These are phyloP conservation scores for Pectinophora gossypiella DNA, from an alignment of 1,140 invertebrate species.

Conservation along the genomic window DNA sequence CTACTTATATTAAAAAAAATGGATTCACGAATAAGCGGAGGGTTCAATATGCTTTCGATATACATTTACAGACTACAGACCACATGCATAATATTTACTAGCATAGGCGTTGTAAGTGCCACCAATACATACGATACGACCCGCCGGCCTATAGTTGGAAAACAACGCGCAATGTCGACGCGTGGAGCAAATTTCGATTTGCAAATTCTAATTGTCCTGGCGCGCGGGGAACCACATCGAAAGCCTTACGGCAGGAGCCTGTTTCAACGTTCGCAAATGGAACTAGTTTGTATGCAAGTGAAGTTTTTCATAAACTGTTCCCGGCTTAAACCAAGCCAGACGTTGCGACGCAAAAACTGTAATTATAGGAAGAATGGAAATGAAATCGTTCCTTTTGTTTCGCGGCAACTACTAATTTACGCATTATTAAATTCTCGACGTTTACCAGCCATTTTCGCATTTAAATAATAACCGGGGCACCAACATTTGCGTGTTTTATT, in stretches of 20 bases:
- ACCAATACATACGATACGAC: no score
- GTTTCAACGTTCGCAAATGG: constrained; percentile 24
- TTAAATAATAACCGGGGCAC: no score
- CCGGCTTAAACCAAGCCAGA: constrained; percentile 17
- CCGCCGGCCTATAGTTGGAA: no score
- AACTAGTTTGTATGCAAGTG: constrained; percentile 32
- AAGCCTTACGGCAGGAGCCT: constrained; percentile 4
- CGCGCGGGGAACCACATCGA: background rate
- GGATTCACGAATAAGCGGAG: no score
- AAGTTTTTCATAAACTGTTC: constrained; percentile 33
- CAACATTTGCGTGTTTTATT: no score
- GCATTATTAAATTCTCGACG: constrained; percentile 24
- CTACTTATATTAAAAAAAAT: no score
- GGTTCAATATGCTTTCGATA: no score
- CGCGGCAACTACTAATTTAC: constrained; percentile 16
- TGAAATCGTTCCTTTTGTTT: constrained; percentile 23
- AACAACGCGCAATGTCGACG: no score
- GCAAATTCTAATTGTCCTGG: constrained; percentile 6
- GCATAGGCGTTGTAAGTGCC: no score
- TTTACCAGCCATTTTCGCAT: no score
- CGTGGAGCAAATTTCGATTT: constrained; percentile 1
- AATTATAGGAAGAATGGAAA: constrained; percentile 31
- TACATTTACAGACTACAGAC: no score
- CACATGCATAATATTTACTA: no score
- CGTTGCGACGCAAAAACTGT: constrained; percentile 24